A percentile compares a stretch with the other conserved stretches of the same genome.
Conservation (phyloP, 2,113 vertebrate species). For the Columba livia region DNA sequence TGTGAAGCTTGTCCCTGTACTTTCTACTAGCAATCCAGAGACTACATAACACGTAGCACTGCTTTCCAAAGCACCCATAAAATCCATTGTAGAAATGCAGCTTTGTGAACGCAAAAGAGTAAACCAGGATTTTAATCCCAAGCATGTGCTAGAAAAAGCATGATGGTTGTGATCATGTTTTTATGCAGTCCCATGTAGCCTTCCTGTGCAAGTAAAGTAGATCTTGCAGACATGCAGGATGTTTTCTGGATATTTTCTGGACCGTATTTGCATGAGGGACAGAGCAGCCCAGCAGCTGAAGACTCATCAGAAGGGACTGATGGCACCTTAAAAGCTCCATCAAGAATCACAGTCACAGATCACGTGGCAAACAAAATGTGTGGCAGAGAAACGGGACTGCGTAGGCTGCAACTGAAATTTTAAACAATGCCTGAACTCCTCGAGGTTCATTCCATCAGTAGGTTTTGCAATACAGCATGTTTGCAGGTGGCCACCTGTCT, state of each 20-base stretch:
- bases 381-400: rapidly evolving
- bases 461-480: neutral
- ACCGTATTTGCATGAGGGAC: neutral
- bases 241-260: neutral
- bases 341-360: neutral
- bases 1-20: neutral
- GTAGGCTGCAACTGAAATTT: neutral
- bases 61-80: neutral
- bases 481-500: neutral
- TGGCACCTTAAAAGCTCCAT: neutral
- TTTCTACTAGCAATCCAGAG: neutral
- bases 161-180: neutral
- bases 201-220: neutral
- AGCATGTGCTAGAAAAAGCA: neutral
- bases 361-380: rapidly evolving
- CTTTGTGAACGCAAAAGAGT: neutral
- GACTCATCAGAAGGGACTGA: neutral
- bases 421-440: neutral
- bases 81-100: neutral
- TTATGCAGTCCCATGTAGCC: neutral
- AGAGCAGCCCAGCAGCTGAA: neutral
- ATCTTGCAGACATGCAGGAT: neutral
- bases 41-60: rapidly evolving
- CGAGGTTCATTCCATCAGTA: neutral
- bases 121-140: neutral